phyloP scores from a whole-genome alignment of 2,113 vertebrate species.

The Arothron firmamentum region DNA sequence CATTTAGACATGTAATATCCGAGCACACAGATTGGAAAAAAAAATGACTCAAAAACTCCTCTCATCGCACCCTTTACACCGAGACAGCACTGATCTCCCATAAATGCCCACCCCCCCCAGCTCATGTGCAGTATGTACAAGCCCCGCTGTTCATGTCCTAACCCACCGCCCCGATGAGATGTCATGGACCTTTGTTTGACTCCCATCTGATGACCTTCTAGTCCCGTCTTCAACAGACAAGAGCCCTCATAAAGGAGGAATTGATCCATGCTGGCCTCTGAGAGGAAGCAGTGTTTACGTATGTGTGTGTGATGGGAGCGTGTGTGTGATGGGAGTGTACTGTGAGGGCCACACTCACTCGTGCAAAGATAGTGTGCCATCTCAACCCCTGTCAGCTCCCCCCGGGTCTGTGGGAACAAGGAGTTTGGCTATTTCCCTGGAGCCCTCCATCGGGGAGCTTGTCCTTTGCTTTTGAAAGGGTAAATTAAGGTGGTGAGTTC shows the following conservation, averaged over 20 bases:
- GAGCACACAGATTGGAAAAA: conserved; percentile 36
- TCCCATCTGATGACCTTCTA: conserved; percentile 77
- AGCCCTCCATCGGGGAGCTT: conserved; percentile 42
- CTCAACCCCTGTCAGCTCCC: conserved; percentile 27
- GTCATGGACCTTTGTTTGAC: conserved; percentile 46
- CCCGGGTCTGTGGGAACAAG: conserved; percentile 67
- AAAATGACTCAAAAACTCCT: conserved; percentile 19
- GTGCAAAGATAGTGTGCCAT: conserved; percentile 38
- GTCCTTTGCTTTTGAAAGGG: conserved; percentile 66
- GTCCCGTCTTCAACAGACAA: conserved; percentile 54
- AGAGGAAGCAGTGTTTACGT: conserved; percentile 22
- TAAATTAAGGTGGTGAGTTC: conserved; percentile 62
- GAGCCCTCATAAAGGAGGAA: conserved; percentile 70
- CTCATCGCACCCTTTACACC: conserved; percentile 26
- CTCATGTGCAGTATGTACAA: conserved; percentile 40
- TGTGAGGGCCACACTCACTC: conserved; percentile 40
- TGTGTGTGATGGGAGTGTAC: conserved; percentile 3
- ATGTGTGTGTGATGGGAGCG: conserved; percentile 4
- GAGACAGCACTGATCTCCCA: conserved; percentile 43
- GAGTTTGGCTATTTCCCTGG: conserved; percentile 61
- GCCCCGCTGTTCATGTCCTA: conserved; percentile 44
- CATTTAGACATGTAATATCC: conserved; percentile 40
- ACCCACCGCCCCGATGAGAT: conserved; percentile 20
- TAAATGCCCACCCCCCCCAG: conserved; percentile 5
- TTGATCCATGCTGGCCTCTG: conserved; percentile 66